These are phyloP conservation scores for Pristiophorus japonicus DNA, from an alignment of 2,113 vertebrate species.

Conservation along the genomic window DNA sequence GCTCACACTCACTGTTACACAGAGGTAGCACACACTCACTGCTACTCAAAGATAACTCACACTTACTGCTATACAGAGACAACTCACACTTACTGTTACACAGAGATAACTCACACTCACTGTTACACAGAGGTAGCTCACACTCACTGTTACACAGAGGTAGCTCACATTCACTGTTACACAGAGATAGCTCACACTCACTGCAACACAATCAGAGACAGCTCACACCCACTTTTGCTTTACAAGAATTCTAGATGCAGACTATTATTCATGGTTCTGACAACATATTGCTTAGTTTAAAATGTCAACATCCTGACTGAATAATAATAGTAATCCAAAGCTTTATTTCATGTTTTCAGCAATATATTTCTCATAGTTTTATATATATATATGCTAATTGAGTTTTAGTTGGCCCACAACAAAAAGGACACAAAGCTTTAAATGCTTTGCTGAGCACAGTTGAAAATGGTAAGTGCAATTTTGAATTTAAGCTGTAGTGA, in stretches of 20 bases:
- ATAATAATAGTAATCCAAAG: neutral
- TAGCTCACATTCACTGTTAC: too few relatives aligned
- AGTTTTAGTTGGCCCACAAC: neutral
- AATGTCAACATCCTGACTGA: neutral
- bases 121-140: too few relatives aligned
- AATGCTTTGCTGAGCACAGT: neutral
- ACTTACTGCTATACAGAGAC: neutral
- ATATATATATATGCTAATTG: neutral
- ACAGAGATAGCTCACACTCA: too few relatives aligned
- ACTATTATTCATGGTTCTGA: neutral
- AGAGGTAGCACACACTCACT: too few relatives aligned
- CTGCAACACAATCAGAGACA: neutral
- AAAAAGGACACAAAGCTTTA: neutral
- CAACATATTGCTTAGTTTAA: neutral
- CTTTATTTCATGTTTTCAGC: neutral
- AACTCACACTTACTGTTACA: neutral
- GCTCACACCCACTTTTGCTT: neutral
- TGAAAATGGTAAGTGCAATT: neutral
- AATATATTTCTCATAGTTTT: neutral
- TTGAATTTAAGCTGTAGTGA: neutral
- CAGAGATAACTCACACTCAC: too few relatives aligned
- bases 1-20: too few relatives aligned
- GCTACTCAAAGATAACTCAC: too few relatives aligned
- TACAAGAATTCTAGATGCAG: neutral
- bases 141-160: too few relatives aligned